Evolutionary conservation across 2,888 invertebrate species (phyloP).

Genomic region (Phorcus lineatus): DNA sequence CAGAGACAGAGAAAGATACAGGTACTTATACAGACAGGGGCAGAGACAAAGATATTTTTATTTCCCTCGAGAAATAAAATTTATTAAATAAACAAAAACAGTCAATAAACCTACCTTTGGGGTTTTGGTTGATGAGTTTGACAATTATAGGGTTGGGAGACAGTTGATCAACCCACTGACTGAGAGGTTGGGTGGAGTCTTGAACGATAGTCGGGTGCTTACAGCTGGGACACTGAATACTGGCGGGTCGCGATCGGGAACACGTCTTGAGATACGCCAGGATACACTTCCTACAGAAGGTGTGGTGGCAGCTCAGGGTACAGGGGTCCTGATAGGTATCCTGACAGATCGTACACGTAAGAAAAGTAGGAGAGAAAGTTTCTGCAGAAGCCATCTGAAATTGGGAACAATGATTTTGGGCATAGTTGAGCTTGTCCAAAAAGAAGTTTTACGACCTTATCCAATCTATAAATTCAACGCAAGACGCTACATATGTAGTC

Average conservation of each 20-base stretch:
- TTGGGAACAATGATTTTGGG: too few species aligned
- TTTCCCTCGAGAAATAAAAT: too few species aligned
- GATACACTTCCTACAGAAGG: constrained; percentile 1
- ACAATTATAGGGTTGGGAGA: not conserved
- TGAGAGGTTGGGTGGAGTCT: not conserved
- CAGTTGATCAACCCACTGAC: not conserved
- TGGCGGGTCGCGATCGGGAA: too few species aligned
- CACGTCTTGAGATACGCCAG: not conserved
- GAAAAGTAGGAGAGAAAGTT: not conserved
- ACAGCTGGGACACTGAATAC: not conserved
- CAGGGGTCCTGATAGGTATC: not conserved
- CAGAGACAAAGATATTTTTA: too few species aligned
- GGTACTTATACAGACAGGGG: too few species aligned
- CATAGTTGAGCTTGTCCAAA: too few species aligned
- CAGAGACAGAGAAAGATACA: too few species aligned
- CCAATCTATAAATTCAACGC: too few species aligned
- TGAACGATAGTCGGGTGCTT: not conserved
- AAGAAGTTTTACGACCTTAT: too few species aligned
- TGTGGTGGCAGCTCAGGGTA: not conserved
- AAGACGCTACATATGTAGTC: too few species aligned
- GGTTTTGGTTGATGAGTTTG: not conserved
- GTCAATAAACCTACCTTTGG: not conserved
- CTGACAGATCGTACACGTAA: not conserved
- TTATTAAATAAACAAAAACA: too few species aligned
- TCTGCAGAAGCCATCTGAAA: not conserved